Evolutionary conservation across 2,113 vertebrate species (phyloP).

Genomic region (Oostethus manadensis): DNA sequence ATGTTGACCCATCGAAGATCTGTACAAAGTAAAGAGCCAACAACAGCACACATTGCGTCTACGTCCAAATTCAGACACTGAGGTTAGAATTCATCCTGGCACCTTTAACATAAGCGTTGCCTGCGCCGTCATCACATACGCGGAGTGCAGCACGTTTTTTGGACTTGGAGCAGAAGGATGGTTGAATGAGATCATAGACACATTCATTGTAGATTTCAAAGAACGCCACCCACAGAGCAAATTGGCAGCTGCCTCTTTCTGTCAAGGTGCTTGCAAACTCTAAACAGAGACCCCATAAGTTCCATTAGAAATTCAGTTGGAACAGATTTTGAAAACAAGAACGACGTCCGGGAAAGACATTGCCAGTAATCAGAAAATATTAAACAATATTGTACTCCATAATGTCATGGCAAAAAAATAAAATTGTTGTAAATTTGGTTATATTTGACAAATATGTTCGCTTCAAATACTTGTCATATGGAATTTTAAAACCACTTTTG

Average conservation of each 20-base stretch:
- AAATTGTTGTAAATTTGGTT: too few species aligned
- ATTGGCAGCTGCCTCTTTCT: conserved; percentile 44
- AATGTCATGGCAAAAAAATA: too few species aligned
- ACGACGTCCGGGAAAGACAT: too few species aligned
- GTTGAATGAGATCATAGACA: conserved; percentile 79
- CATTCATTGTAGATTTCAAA: conserved; percentile 89
- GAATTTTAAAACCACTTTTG: too few species aligned
- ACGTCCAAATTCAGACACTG: neutral
- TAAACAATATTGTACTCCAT: too few species aligned
- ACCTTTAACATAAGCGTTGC: conserved; percentile 84
- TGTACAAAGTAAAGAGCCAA: conserved; percentile 31
- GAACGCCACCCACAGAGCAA: conserved; percentile 82
- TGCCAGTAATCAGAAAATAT: too few species aligned
- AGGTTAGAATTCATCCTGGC: neutral
- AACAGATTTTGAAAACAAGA: too few species aligned
- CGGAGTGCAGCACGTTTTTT: conserved; percentile 76
- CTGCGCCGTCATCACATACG: conserved; percentile 81
- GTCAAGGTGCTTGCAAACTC: conserved; percentile 19
- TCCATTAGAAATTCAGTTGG: neutral
- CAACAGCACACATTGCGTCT: neutral
- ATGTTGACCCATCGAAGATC: conserved; percentile 84
- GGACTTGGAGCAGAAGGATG: conserved; percentile 56
- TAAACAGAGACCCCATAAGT: conserved; percentile 1
- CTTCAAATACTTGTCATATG: too few species aligned
- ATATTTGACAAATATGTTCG: too few species aligned